A percentile compares a stretch with the other conserved stretches of the same genome.
phyloP scores from a whole-genome alignment of 1,140 invertebrate species.

The Delia radicum region DNA sequence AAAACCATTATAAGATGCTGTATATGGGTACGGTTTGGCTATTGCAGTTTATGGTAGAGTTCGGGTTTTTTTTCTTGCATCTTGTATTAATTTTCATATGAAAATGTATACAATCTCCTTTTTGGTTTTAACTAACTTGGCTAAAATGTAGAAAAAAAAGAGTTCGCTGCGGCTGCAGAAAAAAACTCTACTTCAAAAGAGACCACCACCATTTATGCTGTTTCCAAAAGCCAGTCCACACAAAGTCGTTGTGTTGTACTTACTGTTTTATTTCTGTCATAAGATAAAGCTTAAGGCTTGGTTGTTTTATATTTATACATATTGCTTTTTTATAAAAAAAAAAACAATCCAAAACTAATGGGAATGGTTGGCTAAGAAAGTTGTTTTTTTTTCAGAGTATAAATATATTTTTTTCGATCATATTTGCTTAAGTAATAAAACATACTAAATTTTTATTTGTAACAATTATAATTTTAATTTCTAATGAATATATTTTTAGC shows the following conservation, averaged over 20 bases:
- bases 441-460: no score
- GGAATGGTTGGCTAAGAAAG: background rate
- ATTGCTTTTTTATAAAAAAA: background rate
- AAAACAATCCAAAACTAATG: background rate
- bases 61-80: background rate
- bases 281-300: background rate
- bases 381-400: no score
- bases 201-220: slow-evolving; percentile 3
- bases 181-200: slow-evolving; percentile 2
- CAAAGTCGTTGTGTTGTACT: background rate
- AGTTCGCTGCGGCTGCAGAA: background rate
- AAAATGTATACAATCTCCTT: background rate
- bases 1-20: background rate
- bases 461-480: no score
- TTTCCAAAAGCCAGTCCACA: background rate
- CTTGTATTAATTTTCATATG: background rate
- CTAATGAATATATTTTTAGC: no score
- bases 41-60: no score
- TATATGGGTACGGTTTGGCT: background rate
- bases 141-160: background rate
- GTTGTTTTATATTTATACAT: background rate
- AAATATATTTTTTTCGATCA: no score
- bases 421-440: no score
- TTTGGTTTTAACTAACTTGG: background rate
- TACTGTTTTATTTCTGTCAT: background rate